Evolutionary conservation across 2,888 invertebrate genomes (phyloP), one percentile per base, ranked within the genome.

Genomic region (Protodeltote pygarga): DNA sequence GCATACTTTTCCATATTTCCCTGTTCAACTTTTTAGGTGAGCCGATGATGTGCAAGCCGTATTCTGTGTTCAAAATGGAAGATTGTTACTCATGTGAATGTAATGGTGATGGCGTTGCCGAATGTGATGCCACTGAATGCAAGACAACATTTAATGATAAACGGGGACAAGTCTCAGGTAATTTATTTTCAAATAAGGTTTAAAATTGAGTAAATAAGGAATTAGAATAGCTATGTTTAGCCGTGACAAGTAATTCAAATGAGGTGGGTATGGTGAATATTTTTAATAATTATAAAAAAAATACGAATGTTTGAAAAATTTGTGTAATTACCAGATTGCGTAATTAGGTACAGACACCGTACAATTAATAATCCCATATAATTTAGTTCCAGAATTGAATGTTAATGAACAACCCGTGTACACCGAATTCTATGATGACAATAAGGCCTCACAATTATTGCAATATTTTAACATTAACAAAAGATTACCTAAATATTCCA

Each of bases 31-130:
- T 59, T 59, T 31, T n/a, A 59, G 59, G 44, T 21, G 37, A 45
- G 16, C 63, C 58, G 17, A 59, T 63, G 59, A 5, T 23, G 4
- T 59, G 59, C 19, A 55, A 63, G 19, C 59, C 59, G 1, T 63
- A 62, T 23, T 62, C 59, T 5, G 32, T 17, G 4, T 59, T 62
- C 25, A 49, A 45, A 19, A 41, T 62, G 37, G 57, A 29, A 25
- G 20, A 15, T 0, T 59, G 63, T 6, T 59, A 59, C 19, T 27
- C 25, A 0, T 59, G 59, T 28, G 37, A 38, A 25, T 59, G 59
- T 23, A 59, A 37, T 31, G 63, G 49, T 2, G 57, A 59, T 29
- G 59, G 59, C 0, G 17, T 62, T 8, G 23, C 63, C 1, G 49
- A 55, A 15, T 59, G 59, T 11, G 23, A 39, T 17, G 29, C 44